These are phyloP conservation scores for Cosmorhoe ocellata DNA, from an alignment of 2,888 invertebrate genomes.

Conservation along the genomic window DNA sequence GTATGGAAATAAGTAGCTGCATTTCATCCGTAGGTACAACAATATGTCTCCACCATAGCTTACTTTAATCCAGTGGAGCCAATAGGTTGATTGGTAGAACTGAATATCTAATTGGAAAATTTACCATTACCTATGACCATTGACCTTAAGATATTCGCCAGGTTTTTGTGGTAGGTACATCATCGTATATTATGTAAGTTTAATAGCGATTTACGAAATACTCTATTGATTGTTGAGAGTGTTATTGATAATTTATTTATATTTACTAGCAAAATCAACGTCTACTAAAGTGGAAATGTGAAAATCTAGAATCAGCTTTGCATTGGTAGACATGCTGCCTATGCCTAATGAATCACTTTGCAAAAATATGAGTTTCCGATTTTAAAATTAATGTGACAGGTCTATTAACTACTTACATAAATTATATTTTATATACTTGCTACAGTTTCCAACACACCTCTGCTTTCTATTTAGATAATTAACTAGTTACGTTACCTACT, in stretches of 20 bases:
- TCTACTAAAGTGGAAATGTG: too few species aligned
- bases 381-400: conserved; percentile 9
- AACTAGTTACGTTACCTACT: too few species aligned
- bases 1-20: not conserved
- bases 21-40: too few species aligned
- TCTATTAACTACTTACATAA: conserved; percentile 3
- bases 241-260: not conserved
- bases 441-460: conserved; percentile 10
- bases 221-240: not conserved
- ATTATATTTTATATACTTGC: conserved; percentile 15
- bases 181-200: not conserved
- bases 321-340: too few species aligned
- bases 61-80: too few species aligned
- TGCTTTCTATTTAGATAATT: conserved; percentile 20
- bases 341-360: not conserved
- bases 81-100: too few species aligned
- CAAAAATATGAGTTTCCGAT: conserved; percentile 4
- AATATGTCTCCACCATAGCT: too few species aligned
- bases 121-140: too few species aligned
- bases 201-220: not conserved
- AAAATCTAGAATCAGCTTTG: too few species aligned
- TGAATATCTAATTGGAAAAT: too few species aligned
- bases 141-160: not conserved
- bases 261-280: too few species aligned
- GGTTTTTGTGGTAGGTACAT: not conserved